Evolutionary conservation across 30 jellyfish, hydroid and myxozoan genomes (phyloP).

Genomic region (Aurelia sp.): DNA sequence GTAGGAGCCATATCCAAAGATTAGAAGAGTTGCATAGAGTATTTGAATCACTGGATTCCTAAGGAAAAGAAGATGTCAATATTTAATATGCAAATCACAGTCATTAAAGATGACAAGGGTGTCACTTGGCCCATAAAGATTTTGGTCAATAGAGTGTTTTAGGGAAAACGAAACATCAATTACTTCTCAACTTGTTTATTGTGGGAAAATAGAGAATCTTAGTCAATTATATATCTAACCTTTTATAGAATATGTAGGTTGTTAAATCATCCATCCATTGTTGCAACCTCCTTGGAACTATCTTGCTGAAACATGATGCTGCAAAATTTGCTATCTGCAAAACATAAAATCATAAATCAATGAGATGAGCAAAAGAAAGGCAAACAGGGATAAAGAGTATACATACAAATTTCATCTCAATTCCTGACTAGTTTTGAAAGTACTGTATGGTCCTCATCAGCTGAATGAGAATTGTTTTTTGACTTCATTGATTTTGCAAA

Average conservation of each 20-base stretch:
- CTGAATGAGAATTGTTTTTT: no score
- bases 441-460: no score
- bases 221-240: background rate
- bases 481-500: no score
- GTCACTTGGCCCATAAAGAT: no score
- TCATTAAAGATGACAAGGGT: no score
- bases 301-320: background rate
- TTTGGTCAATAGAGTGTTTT: no score
- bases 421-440: no score
- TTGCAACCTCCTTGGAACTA: conserved; percentile 21
- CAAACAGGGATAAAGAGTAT: no score
- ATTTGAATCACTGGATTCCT: conserved; percentile 85
- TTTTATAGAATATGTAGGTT: conserved; percentile 16
- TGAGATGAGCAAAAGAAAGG: no score
- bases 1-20: conserved; percentile 76
- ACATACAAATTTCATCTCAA: no score
- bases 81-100: no score
- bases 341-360: background rate
- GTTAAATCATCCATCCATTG: background rate
- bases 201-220: background rate
- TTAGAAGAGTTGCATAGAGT: conserved; percentile 65
- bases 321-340: background rate
- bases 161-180: no score
- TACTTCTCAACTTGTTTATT: background rate
- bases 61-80: background rate